phyloP scores from a whole-genome alignment of 1,140 invertebrate species.

The Pogonomyrmex barbatus region DNA sequence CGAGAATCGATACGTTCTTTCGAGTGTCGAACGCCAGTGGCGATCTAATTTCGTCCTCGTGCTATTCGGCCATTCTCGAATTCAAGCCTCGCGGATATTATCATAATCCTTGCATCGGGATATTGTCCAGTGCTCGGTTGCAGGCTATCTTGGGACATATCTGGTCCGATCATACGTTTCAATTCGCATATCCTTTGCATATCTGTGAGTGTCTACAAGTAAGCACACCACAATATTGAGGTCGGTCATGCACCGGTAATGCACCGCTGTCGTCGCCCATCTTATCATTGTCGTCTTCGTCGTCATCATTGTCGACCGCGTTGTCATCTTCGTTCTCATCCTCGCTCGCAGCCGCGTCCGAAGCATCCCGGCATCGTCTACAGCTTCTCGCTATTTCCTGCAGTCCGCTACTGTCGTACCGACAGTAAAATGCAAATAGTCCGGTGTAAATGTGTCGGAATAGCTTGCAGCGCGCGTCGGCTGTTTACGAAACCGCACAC shows the following conservation, averaged over 20 bases:
- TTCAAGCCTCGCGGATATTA: conserved; percentile 54
- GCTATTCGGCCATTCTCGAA: conserved; percentile 24
- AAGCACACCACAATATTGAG: not conserved
- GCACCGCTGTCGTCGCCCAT: not conserved
- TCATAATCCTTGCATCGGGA: conserved; percentile 39
- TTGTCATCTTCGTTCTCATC: not conserved
- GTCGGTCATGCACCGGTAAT: conserved; percentile 20
- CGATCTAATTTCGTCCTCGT: conserved; percentile 40
- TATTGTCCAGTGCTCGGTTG: not conserved
- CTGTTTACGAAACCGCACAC: conserved; percentile 54
- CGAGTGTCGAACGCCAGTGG: not conserved
- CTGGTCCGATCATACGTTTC: not conserved
- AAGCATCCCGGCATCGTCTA: conserved; percentile 31
- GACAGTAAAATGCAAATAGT: conserved; percentile 58
- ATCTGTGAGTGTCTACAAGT: not conserved
- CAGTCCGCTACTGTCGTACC: conserved; percentile 36
- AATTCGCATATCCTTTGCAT: not conserved
- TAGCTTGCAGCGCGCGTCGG: conserved; percentile 31
- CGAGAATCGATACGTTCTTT: conserved; percentile 53
- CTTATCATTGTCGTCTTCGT: conserved; percentile 10
- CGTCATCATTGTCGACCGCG: not conserved
- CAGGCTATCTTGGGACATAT: not conserved
- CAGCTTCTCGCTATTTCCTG: conserved; percentile 55
- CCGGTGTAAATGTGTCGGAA: conserved; percentile 40
- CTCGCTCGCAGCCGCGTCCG: conserved; percentile 37